These are phyloP conservation scores for Virgularia gustaviana DNA, from an alignment of 92 coral and sea anemone species.

Conservation along the genomic window DNA sequence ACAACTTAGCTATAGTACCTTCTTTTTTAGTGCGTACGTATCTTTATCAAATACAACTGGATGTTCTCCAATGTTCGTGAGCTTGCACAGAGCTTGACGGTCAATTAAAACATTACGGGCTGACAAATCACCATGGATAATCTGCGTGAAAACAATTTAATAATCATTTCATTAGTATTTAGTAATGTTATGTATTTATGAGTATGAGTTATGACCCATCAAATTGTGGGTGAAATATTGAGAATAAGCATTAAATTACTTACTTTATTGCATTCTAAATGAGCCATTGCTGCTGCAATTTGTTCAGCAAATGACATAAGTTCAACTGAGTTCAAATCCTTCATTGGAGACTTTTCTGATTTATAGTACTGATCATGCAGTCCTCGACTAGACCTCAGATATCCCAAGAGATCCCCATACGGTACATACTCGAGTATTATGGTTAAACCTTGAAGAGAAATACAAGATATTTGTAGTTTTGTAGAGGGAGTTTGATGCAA, in stretches of 20 bases:
- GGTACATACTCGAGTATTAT: slow-evolving; percentile 57
- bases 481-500: not conserved
- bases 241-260: not conserved
- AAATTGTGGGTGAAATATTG: not conserved
- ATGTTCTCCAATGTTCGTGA: slow-evolving; percentile 20
- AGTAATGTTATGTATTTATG: too few species aligned
- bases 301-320: slow-evolving; percentile 59
- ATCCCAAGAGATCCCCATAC: slow-evolving; percentile 63
- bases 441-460: slow-evolving; percentile 45
- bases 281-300: slow-evolving; percentile 62
- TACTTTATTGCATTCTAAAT: slow-evolving; percentile 52
- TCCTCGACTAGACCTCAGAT: slow-evolving; percentile 58
- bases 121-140: slow-evolving; percentile 25
- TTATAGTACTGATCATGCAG: slow-evolving; percentile 53
- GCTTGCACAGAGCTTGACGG: slow-evolving; percentile 22
- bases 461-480: not conserved
- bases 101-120: slow-evolving; percentile 33
- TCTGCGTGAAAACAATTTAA: not conserved
- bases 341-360: slow-evolving; percentile 36
- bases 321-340: slow-evolving; percentile 51
- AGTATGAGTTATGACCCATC: too few species aligned
- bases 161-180: not conserved
- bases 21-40: slow-evolving; percentile 19
- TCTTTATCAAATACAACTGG: slow-evolving; percentile 35
- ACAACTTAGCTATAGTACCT: slow-evolving; percentile 1